phyloP scores from a whole-genome alignment of 2,888 invertebrate genomes.

The Trachelus iudaicus region DNA sequence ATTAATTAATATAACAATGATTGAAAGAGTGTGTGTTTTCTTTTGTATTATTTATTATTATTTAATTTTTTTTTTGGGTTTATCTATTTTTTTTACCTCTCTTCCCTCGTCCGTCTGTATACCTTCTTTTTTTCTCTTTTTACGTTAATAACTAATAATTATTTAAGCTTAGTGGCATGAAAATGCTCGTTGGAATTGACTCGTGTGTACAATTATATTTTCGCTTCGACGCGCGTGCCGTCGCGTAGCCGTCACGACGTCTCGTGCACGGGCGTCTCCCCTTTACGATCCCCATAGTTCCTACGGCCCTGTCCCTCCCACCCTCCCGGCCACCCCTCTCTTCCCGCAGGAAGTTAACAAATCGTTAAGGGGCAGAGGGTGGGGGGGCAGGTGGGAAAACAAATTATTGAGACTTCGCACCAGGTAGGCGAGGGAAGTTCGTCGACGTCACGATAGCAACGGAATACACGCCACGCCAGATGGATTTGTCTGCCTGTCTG shows the following conservation, averaged over 20 bases:
- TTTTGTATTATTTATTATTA: constrained; percentile 16
- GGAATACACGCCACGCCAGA: neutral
- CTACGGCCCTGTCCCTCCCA: no score
- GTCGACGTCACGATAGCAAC: constrained; percentile 6
- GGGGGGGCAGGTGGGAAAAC: constrained; percentile 16
- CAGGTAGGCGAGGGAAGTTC: constrained; percentile 13
- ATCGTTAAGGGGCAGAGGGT: no score
- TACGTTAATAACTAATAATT: constrained; percentile 54
- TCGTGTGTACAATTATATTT: constrained; percentile 59
- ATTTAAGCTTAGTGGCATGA: constrained; percentile 65
- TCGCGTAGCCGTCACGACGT: no score
- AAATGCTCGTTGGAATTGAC: constrained; percentile 66
- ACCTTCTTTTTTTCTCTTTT: constrained; percentile 22
- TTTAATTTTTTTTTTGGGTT: constrained; percentile 14
- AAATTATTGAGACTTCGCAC: constrained; percentile 13
- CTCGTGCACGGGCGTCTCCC: no score
- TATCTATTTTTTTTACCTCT: constrained; percentile 14
- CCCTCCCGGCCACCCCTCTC: no score
- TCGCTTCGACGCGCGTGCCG: constrained; percentile 13
- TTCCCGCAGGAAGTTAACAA: no score
- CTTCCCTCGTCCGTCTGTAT: constrained; percentile 11
- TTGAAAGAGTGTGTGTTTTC: constrained; percentile 54
- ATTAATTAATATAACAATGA: constrained; percentile 60
- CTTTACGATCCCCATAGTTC: no score
- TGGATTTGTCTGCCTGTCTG: constrained; percentile 20